Base-by-base conservation (phyloP, 2,797 vertebrate genomes). In the Gadopsis marmoratus region DNA sequence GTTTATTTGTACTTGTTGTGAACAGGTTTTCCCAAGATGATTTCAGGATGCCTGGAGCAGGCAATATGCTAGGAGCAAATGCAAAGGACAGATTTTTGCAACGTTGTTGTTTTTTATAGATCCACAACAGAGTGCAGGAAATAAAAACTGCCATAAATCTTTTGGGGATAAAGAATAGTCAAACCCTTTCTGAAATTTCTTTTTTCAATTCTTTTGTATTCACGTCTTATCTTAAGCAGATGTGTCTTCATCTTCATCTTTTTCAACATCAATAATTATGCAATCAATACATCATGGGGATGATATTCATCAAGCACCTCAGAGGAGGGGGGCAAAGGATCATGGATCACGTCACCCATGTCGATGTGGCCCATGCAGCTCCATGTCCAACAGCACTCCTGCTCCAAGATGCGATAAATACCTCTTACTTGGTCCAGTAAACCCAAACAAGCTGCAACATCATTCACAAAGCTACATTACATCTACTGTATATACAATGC, bases 381-480 rank as follows among this genome's bases (percentile, higher is more conserved):
- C 92, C 90, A 85, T 55, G 76, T 83, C 85, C 71, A 21, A 43
- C 74, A 51, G 47, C 70, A 26, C 79, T 67, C 82, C 85, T 58
- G 58, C 85, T 88, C 82, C 72, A 45, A 76, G 76, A 82, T 65
- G 8, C 50, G 59, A 87, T 67, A 35, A 83, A 85, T 16, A 75
- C 81, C 58, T 81, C 76, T 55, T 26, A 71, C 66, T 84, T 87
- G 84, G 76, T 92, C 84, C 81, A 86, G 67, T 79, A 86, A 90
- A 89, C 69, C 80, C 87, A 90, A 91, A 91, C 81, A 93, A 80
- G 87, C 86, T 91, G 90, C 89, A 92, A 93, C 93, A 91, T 93
- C 89, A 89, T 93, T 92, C 92, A 95, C 92, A 92, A 94, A 92
- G 91, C 91, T 94, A 95, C 92, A 76, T 92, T 87, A 95, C 93